Conservation (phyloP, 2,888 invertebrate species). For the Caenorhabditis zanzibari region DNA sequence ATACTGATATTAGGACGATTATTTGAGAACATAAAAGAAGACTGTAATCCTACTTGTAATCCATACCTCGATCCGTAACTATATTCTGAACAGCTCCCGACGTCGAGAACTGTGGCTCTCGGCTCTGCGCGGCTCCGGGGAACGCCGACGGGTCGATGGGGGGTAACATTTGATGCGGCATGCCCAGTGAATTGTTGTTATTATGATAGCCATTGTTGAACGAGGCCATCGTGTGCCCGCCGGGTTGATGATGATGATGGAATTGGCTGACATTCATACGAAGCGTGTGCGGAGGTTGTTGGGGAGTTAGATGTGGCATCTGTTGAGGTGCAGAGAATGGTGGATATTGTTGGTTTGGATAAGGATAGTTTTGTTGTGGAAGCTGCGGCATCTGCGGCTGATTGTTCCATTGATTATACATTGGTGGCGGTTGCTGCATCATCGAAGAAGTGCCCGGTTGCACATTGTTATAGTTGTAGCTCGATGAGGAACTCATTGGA, state of each 20-base stretch:
- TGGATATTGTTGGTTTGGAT: constrained; percentile 3
- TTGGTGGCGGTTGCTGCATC: constrained; percentile 23
- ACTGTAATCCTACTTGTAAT: too few relatives aligned
- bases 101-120: not conserved
- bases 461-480: not conserved
- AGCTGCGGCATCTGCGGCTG: not conserved
- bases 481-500: constrained; percentile 23
- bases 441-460: not conserved
- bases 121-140: constrained; percentile 43
- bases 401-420: constrained; percentile 37
- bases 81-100: constrained; percentile 35
- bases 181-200: constrained; percentile 25
- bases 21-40: too few relatives aligned
- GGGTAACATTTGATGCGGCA: constrained; percentile 17
- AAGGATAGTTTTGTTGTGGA: not conserved
- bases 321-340: not conserved
- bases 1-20: too few relatives aligned
- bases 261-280: constrained; percentile 36
- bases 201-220: constrained; percentile 40
- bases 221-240: constrained; percentile 53
- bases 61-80: constrained; percentile 50
- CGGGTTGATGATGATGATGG: constrained; percentile 25
- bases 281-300: constrained; percentile 41
- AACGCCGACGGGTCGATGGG: constrained; percentile 42
- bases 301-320: not conserved